These are phyloP conservation scores for Pyrrhosoma nymphula DNA, from an alignment of 2,888 invertebrate genomes.

Conservation along the genomic window DNA sequence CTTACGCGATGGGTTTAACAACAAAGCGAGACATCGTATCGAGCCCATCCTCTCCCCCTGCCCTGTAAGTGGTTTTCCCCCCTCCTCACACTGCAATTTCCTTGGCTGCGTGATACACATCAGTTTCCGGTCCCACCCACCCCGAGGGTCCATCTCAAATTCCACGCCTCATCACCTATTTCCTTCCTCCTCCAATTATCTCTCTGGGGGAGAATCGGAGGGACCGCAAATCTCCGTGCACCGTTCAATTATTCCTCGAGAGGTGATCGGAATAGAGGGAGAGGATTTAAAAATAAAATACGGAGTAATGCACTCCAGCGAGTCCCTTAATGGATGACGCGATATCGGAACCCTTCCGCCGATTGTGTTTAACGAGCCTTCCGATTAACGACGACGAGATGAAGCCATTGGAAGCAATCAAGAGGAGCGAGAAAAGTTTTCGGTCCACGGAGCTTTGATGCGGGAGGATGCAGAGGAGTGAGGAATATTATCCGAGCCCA, in stretches of 20 bases:
- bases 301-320: conserved; percentile 23
- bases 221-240: background rate
- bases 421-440: background rate
- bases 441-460: background rate
- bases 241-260: conserved; percentile 38
- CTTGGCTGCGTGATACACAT: conserved; percentile 51
- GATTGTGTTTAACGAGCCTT: background rate
- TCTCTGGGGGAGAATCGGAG: background rate
- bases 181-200: conserved; percentile 63
- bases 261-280: background rate
- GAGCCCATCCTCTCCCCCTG: background rate
- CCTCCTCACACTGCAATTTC: background rate
- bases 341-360: background rate
- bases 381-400: background rate
- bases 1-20: background rate
- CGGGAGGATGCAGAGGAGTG: background rate
- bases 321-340: conserved; percentile 17
- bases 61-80: conserved; percentile 46
- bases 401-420: conserved; percentile 31
- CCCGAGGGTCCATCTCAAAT: conserved; percentile 38
- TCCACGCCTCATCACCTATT: conserved; percentile 52
- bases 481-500: background rate
- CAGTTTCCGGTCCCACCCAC: conserved; percentile 49
- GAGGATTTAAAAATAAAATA: background rate
- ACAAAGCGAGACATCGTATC: background rate